These are phyloP conservation scores for Xestia sexstrigata DNA, from an alignment of 2,888 invertebrate species.

Conservation along the genomic window DNA sequence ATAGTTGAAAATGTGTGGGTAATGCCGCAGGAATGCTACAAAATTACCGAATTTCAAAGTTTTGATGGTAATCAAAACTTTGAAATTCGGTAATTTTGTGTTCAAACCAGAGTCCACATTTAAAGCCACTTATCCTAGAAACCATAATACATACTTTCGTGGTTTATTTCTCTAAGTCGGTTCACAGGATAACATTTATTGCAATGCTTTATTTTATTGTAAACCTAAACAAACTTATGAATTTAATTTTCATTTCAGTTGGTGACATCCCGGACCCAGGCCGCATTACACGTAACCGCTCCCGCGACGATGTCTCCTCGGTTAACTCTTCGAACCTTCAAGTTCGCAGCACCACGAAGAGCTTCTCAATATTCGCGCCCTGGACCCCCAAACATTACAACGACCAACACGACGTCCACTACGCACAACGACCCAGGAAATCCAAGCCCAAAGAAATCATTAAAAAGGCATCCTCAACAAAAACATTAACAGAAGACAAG, in stretches of 20 bases:
- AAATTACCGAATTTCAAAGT: too few species aligned
- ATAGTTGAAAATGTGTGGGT: too few species aligned
- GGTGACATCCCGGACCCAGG: slow-evolving; percentile 96
- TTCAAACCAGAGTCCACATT: neutral
- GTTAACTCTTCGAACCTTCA: slow-evolving; percentile 92
- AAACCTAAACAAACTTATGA: neutral
- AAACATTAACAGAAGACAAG: slow-evolving; percentile 77
- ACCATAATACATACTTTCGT: neutral
- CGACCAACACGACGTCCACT: slow-evolving; percentile 95
- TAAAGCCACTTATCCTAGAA: neutral
- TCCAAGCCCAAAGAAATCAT: slow-evolving; percentile 80
- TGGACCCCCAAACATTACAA: slow-evolving; percentile 95
- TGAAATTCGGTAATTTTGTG: neutral
- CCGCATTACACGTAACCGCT: slow-evolving; percentile 91
- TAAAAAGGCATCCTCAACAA: slow-evolving; percentile 88
- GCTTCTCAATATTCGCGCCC: slow-evolving; percentile 95
- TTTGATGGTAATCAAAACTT: too few species aligned
- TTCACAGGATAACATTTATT: neutral
- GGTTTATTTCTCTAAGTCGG: neutral
- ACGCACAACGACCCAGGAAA: slow-evolving; percentile 92
- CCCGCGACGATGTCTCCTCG: slow-evolving; percentile 94
- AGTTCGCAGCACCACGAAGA: slow-evolving; percentile 94
- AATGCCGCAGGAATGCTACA: too few species aligned
- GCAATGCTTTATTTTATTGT: neutral
- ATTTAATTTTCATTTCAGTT: slow-evolving; percentile 86